Evolutionary conservation across 2,797 vertebrate species (phyloP).

Genomic region (Menidia menidia): DNA sequence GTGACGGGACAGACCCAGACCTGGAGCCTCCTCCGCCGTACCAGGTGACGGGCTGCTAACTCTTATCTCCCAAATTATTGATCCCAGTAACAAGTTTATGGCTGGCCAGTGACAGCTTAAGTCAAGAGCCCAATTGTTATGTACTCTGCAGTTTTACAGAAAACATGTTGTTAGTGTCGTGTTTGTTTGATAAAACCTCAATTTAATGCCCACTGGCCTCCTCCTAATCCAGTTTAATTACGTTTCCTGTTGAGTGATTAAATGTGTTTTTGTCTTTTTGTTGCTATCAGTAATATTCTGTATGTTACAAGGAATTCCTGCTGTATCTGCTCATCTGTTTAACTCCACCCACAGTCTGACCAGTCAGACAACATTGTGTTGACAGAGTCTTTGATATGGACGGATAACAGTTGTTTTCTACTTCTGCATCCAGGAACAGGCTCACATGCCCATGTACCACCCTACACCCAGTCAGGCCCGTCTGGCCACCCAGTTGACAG

Average conservation of each 20-base stretch:
- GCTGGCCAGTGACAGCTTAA: neutral
- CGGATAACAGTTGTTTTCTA: constrained; percentile 3
- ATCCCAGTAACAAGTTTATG: neutral
- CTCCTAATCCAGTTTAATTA: neutral
- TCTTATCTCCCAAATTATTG: neutral
- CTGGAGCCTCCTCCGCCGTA: constrained; percentile 95
- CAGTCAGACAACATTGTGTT: neutral
- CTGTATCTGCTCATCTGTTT: neutral
- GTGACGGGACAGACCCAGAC: constrained; percentile 90
- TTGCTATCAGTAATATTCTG: neutral
- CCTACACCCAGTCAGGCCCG: constrained; percentile 88
- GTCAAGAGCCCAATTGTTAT: neutral
- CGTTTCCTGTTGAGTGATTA: constrained; percentile 9
- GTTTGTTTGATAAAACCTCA: neutral
- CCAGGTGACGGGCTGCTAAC: constrained; percentile 81
- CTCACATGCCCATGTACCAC: constrained; percentile 87
- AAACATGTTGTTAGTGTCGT: neutral
- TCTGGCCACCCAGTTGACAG: constrained; percentile 89
- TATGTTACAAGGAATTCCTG: neutral
- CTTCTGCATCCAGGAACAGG: constrained; percentile 80
- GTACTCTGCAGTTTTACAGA: neutral
- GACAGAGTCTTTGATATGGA: neutral
- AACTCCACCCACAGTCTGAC: neutral
- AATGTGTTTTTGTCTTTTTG: neutral
- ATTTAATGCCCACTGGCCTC: neutral